These are phyloP conservation scores for Helicorthomorpha holstii DNA, from an alignment of 1,140 invertebrate genomes.

Conservation along the genomic window DNA sequence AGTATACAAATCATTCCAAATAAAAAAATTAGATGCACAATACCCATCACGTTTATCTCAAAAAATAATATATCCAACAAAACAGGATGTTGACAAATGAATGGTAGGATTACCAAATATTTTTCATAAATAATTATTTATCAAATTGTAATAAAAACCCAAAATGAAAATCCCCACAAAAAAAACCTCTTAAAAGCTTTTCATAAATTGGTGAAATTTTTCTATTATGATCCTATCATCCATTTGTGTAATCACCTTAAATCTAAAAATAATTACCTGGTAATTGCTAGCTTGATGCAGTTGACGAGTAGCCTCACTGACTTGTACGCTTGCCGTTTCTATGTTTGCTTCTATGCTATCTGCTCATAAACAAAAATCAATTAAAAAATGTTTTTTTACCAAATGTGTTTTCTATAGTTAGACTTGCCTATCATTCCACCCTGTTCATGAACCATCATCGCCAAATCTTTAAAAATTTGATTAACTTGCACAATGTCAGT, in stretches of 20 bases:
- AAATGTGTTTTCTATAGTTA: neutral
- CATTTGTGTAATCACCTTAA: too few relatives aligned
- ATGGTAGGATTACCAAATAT: too few relatives aligned
- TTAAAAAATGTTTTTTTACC: neutral
- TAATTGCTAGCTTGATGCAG: constrained; percentile 63
- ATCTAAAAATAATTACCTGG: constrained; percentile 32
- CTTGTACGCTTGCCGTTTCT: constrained; percentile 71
- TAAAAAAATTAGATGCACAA: constrained; percentile 6
- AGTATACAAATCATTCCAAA: constrained; percentile 10
- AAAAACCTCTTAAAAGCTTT: too few relatives aligned
- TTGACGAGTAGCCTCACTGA: constrained; percentile 61
- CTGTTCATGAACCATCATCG: constrained; percentile 89
- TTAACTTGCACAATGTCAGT: constrained; percentile 89
- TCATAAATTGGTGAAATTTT: too few relatives aligned
- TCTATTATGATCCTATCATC: too few relatives aligned
- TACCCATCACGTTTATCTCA: neutral
- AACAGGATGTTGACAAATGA: too few relatives aligned
- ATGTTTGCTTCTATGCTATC: constrained; percentile 95
- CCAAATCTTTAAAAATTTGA: constrained; percentile 96
- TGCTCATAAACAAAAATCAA: constrained; percentile 9
- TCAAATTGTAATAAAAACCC: neutral
- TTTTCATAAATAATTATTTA: too few relatives aligned
- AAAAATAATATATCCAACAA: too few relatives aligned
- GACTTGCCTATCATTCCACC: constrained; percentile 60
- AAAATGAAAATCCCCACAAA: neutral